Evolutionary conservation across 2,113 vertebrate genomes (phyloP), one percentile per base, ranked within the genome.

Genomic region (Halichoeres trimaculatus): DNA sequence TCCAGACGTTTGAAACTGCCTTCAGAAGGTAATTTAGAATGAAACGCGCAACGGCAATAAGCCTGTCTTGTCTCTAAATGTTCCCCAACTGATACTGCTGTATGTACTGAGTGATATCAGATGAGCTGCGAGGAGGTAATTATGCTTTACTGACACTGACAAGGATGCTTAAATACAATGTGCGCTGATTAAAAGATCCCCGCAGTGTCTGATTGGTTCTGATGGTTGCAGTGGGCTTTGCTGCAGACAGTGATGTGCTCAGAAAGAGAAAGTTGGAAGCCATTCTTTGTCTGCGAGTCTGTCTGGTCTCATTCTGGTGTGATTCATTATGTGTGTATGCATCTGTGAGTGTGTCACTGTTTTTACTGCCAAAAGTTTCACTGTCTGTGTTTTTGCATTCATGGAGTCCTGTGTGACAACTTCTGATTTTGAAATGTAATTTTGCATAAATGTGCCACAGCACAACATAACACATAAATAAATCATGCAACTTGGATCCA

Each of bases 51-150:
- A 45, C 68, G 23, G 56, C 36, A 61, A 55, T 71, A 62, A 73
- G n/a, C 38, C 22, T 36, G 17, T 70, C n/a, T 51, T 62, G 52
- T 61, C 53, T 78, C 48, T 69, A 60, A 64, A 70, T 58, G 59
- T 23, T 54, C 53, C 50, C 51, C 36, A 11, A 47, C 52, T 80
- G 70, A 76, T 60, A 43, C 30, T 16, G 16, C 26, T 53, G 22
- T 70, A 40, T 61, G 66, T 54, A 65, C 19, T n/a, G 35, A 75
- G 50, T 61, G 20, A 74, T 75, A 64, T 83, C 45, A 71, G 22
- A 85, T 55, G 35, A 76, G 52, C 38, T 69, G 48, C 22, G 59
- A 17, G 50, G 59, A 57, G 23, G 23, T 56, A 59, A 72, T 73
- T 80, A 70, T 56, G 35, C 59, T 70, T 61, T 52, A 0, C 41